Conservation (phyloP, 2,888 invertebrate species). For the Plagiodera versicolora region DNA sequence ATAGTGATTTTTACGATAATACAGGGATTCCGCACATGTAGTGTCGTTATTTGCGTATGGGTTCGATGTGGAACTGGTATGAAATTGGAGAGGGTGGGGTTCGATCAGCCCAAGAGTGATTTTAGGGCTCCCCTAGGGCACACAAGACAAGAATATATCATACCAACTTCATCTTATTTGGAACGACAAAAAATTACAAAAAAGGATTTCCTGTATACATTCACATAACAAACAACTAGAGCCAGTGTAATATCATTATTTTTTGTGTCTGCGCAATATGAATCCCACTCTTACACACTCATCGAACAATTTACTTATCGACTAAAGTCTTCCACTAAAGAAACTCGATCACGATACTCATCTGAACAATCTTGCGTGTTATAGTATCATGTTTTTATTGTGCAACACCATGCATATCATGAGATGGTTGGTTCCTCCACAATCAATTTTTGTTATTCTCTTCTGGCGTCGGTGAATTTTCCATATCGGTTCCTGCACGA, state of each 20-base stretch:
- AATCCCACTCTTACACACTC: too few relatives aligned
- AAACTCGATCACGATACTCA: too few relatives aligned
- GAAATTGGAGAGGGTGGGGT: slow-evolving; percentile 43
- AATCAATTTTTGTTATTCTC: neutral
- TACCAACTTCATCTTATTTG: too few relatives aligned
- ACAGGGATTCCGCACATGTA: slow-evolving; percentile 43
- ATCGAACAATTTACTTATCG: too few relatives aligned
- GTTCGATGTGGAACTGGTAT: slow-evolving; percentile 43
- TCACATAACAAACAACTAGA: too few relatives aligned
- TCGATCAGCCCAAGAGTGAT: slow-evolving; percentile 35
- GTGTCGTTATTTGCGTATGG: slow-evolving; percentile 46
- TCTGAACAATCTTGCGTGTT: neutral
- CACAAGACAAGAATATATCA: too few relatives aligned
- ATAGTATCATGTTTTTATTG: neutral
- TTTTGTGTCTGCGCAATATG: too few relatives aligned
- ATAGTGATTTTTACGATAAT: slow-evolving; percentile 59
- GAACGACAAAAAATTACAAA: too few relatives aligned
- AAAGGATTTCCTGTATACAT: too few relatives aligned
- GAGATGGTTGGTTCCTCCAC: slow-evolving; percentile 8
- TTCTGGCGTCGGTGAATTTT: neutral
- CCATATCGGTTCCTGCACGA: neutral
- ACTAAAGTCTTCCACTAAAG: too few relatives aligned
- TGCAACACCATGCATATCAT: too few relatives aligned
- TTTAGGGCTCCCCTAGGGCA: slow-evolving; percentile 45
- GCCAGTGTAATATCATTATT: too few relatives aligned